Base-by-base conservation (phyloP, 30 jellyfish, hydroid and myxozoan genomes). In the Hydractinia echinata region DNA sequence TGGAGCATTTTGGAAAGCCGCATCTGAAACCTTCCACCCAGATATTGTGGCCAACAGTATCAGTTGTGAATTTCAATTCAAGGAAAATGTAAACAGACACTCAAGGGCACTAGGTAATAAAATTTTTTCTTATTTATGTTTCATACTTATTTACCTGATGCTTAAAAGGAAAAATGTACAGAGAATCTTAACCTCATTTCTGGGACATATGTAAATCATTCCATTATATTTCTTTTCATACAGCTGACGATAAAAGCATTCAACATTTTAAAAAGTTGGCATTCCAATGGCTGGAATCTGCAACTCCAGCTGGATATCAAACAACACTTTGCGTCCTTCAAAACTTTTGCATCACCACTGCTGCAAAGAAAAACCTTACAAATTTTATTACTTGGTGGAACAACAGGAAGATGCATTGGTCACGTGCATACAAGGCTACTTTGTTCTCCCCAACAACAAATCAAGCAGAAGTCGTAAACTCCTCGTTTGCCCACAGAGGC, bases 1-100 rank as follows among this genome's bases (percentile, higher is more conserved):
- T n/a, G n/a, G n/a, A n/a, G n/a, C n/a, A n/a, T n/a, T 62, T 50
- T 62, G 73, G 73, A 62, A 62, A 62, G 73, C 73, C 16, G 73
- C 73, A 5, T 62, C 30, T 6, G 73, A 62, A 62, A 62, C 16
- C 30, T 62, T 62, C n/a, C n/a, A n/a, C n/a, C n/a, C n/a, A n/a
- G n/a, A n/a, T n/a, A n/a, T n/a, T n/a, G n/a, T n/a, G n/a, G n/a
- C n/a, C n/a, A n/a, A n/a, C n/a, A n/a, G n/a, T n/a, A n/a, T n/a
- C n/a, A n/a, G n/a, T n/a, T n/a, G n/a, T n/a, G n/a, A n/a, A n/a
- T n/a, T n/a, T n/a, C n/a, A n/a, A n/a, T n/a, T n/a, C n/a, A n/a
- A n/a, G n/a, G n/a, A n/a, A n/a, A n/a, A n/a, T n/a, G n/a, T n/a
- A n/a, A n/a, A n/a, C n/a, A n/a, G n/a, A n/a, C n/a, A n/a, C n/a